phyloP scores from a whole-genome alignment of 2,113 vertebrate species.

The Apodemus speciosus region DNA sequence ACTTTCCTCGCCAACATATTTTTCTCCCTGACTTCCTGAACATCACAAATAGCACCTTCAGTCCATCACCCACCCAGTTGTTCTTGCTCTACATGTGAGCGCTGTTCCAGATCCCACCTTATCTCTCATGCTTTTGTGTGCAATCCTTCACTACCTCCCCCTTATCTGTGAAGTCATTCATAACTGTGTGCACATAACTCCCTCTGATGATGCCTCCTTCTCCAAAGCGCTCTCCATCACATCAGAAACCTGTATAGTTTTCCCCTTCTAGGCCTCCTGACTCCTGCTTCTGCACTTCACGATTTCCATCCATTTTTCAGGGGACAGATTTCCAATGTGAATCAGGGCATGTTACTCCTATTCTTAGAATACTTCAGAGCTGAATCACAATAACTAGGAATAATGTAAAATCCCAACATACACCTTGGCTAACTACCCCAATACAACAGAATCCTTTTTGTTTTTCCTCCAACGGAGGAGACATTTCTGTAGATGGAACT shows the following conservation, averaged over 20 bases:
- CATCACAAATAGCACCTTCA: neutral
- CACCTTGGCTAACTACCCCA: neutral
- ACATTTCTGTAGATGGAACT: neutral
- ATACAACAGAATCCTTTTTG: neutral
- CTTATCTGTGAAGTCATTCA: neutral
- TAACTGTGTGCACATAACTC: neutral
- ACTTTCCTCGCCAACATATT: neutral
- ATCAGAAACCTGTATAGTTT: neutral
- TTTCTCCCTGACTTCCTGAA: neutral
- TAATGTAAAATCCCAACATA: neutral
- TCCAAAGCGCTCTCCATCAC: neutral
- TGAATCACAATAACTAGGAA: neutral
- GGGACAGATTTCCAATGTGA: neutral
- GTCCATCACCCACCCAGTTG: neutral
- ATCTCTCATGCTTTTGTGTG: neutral
- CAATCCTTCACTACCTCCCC: neutral
- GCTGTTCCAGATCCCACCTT: neutral
- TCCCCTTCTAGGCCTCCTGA: neutral
- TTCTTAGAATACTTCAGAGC: neutral
- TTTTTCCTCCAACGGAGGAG: neutral
- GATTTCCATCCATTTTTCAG: neutral
- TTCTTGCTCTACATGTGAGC: neutral
- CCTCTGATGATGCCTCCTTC: neutral
- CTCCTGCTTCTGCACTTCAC: neutral
- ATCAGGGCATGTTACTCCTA: neutral